A percentile compares a stretch with the other conserved stretches of the same genome.
phyloP scores from a whole-genome alignment of 2,888 invertebrate genomes.

The Callimorpha dominula region DNA sequence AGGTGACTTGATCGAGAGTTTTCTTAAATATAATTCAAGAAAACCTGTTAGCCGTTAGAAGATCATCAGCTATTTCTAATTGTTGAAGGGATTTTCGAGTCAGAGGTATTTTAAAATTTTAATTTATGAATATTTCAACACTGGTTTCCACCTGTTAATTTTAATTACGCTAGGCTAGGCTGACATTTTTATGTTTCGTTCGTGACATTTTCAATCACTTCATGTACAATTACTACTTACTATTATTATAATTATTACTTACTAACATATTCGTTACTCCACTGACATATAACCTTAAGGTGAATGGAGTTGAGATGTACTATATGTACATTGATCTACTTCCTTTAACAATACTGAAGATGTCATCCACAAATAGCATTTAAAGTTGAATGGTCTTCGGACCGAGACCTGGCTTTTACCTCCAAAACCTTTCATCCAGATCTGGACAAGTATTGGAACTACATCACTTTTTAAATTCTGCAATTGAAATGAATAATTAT shows the following conservation, averaged over 20 bases:
- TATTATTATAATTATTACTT: too few relatives aligned
- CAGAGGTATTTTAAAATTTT: too few relatives aligned
- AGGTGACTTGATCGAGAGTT: too few relatives aligned
- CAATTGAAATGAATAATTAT: too few relatives aligned
- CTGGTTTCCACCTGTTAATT: not conserved
- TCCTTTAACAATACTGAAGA: not conserved
- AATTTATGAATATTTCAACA: too few relatives aligned
- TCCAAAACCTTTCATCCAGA: not conserved
- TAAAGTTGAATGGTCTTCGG: not conserved
- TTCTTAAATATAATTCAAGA: too few relatives aligned
- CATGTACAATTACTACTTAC: not conserved
- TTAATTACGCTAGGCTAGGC: not conserved
- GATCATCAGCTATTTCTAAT: too few relatives aligned
- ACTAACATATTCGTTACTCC: too few relatives aligned
- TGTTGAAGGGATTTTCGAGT: too few relatives aligned
- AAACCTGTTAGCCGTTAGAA: too few relatives aligned
- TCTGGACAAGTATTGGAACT: not conserved
- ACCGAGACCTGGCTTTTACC: not conserved
- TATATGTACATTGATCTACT: not conserved
- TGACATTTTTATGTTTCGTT: not conserved
- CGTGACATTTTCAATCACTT: too few relatives aligned
- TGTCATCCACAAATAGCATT: not conserved
- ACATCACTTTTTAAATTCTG: too few relatives aligned
- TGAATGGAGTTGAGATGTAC: not conserved
- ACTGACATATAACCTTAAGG: not conserved